phyloP scores from a whole-genome alignment of 2,888 invertebrate species.

The Lissocephala sabroskyi region DNA sequence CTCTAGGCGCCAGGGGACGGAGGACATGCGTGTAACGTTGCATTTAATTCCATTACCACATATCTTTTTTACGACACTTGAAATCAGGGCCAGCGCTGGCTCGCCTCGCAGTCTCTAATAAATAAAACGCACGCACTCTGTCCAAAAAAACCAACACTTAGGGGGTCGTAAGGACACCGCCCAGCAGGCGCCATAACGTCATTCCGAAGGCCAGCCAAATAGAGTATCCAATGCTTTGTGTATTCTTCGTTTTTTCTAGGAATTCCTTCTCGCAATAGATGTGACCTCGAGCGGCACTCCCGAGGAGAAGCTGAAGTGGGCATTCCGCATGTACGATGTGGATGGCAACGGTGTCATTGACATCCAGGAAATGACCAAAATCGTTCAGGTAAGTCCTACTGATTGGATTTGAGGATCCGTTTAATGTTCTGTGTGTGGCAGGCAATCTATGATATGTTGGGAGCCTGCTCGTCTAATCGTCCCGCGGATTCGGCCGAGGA shows the following conservation, averaged over 20 bases:
- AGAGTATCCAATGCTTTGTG: neutral
- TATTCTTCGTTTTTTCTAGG: constrained; percentile 74
- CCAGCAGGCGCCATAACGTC: no score
- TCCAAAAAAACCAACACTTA: no score
- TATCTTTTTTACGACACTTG: no score
- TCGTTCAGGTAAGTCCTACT: constrained; percentile 86
- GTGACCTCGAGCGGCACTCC: constrained; percentile 98
- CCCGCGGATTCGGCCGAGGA: constrained; percentile 98
- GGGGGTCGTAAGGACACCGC: no score
- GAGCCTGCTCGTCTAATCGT: constrained; percentile 95
- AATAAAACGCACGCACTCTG: no score
- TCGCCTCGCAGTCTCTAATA: no score
- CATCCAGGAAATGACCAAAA: constrained; percentile 99
- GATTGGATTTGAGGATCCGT: neutral
- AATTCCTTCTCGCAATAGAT: constrained; percentile 97
- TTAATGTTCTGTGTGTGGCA: constrained; percentile 73
- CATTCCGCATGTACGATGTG: constrained; percentile 98
- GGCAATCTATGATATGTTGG: constrained; percentile 99
- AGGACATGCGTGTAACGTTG: no score
- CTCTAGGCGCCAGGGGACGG: no score
- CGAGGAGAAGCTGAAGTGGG: constrained; percentile 98
- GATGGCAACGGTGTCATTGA: constrained; percentile 98
- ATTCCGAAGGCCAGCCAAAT: no score
- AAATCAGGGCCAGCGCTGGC: no score
- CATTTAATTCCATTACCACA: no score